Percentiles rank a stretch among this genome's conserved stretches.
Conservation (phyloP, 2,113 vertebrate genomes). For the Willisornis vidua region DNA sequence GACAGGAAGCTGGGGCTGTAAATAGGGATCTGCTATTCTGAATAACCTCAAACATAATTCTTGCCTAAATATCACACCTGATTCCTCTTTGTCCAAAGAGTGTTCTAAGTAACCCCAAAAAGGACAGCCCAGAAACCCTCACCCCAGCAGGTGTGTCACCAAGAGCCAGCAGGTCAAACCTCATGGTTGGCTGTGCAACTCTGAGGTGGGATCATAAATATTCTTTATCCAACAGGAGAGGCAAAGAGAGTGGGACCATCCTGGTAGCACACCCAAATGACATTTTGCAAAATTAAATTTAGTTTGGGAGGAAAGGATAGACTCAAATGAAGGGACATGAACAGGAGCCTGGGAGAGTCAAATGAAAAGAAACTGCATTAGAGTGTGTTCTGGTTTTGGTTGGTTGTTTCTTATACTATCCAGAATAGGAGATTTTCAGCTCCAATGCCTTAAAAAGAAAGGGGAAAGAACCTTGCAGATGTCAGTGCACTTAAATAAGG, state of each 20-base stretch:
- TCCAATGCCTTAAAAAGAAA: background rate
- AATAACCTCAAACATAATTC: background rate
- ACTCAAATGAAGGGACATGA: background rate
- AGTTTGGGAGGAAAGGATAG: background rate
- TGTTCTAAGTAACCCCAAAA: background rate
- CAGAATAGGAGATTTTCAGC: background rate
- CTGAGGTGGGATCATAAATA: background rate
- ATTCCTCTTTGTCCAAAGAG: background rate
- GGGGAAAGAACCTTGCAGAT: fast-evolving
- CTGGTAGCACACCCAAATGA: background rate
- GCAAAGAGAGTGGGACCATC: background rate
- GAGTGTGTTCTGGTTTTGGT: background rate
- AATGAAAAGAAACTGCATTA: background rate
- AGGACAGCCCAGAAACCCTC: background rate
- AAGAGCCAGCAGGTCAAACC: background rate
- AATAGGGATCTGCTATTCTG: background rate
- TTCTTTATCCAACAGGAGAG: background rate
- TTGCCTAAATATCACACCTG: background rate
- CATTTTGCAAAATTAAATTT: background rate
- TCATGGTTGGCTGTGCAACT: background rate
- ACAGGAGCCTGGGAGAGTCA: background rate
- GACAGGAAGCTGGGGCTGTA: background rate
- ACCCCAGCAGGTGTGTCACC: background rate
- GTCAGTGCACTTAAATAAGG: background rate
- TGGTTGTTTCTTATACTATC: background rate